Evolutionary conservation across 2,888 invertebrate genomes (phyloP), one percentile per base, ranked within the genome.

Genomic region (Orthosia gracilis): DNA sequence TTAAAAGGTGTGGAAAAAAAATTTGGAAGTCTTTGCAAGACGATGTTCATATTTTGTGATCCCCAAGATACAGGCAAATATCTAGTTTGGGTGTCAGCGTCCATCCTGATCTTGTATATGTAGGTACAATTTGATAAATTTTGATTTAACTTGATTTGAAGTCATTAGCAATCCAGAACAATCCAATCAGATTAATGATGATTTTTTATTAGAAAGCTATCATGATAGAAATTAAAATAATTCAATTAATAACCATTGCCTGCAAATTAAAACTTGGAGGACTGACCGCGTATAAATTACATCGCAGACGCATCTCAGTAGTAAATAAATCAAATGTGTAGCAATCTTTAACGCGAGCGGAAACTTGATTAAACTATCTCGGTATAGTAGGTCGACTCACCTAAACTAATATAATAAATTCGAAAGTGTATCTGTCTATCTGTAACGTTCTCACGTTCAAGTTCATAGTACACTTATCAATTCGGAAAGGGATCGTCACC

Each of bases 291-390:
- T 21, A 73, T 64, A 59, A 64, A 80, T 64, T 45, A 54, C 45
- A 21, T 21, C 45, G 45, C 61, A 61, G 45, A 45, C 45, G 54
- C 40, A 49, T 57, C 7, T 73, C 47, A 52, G n/a, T 58, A 50
- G 26, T 45, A 21, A 21, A 63, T 64, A 45, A 45, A 76, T 73
- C 26, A 80, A 54, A 59, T 45, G 54, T n/a, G 40, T 54, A 18
- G 47, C n/a, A 23, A 49, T 78, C 47, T 12, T 54, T 52, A 58
- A 21, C n/a, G 47, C 12, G 13, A 64, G 17, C 58, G 58, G 76
- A 64, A 74, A 71, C 54, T 21, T 59, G 18, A 63, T 54, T 31
- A 1, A 12, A 57, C 15, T 47, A 47, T 26, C 40, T 45, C 13
- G 1, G 23, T 26, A 21, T n/a, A 68, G 54, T 13, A 31, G 31